These are phyloP conservation scores for Ophioninae sp. DNA, from an alignment of 2,888 invertebrate genomes.

Conservation along the genomic window DNA sequence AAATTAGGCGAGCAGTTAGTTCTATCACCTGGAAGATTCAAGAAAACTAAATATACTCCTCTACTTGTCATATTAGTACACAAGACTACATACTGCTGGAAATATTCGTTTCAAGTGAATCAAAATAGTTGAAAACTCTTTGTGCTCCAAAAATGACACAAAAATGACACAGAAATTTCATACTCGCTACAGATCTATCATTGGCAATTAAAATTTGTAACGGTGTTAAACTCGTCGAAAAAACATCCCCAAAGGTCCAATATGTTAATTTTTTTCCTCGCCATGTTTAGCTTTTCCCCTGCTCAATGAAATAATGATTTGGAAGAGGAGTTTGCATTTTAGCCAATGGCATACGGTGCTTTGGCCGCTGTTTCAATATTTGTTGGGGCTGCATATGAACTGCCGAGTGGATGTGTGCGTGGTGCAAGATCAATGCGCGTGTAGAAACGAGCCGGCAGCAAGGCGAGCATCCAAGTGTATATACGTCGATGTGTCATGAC, in stretches of 20 bases:
- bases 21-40: background rate
- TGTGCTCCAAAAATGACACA: background rate
- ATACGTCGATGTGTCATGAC: conserved; percentile 71
- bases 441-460: conserved; percentile 14
- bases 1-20: background rate
- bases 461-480: conserved; percentile 33
- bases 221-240: background rate
- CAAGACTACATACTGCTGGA: background rate
- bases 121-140: background rate
- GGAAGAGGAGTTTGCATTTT: background rate
- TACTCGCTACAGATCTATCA: background rate
- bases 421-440: background rate
- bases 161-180: background rate
- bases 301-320: background rate
- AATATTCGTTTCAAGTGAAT: background rate
- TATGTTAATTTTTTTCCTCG: background rate
- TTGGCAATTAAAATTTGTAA: background rate
- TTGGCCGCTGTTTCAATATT: conserved; percentile 1
- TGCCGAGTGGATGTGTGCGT: conserved; percentile 1
- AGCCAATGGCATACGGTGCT: background rate
- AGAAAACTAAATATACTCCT: background rate
- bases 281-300: background rate
- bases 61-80: background rate
- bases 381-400: background rate
- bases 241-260: background rate